These are phyloP conservation scores for Parnassius glacialis DNA, from an alignment of 2,888 invertebrate genomes.

Conservation along the genomic window DNA sequence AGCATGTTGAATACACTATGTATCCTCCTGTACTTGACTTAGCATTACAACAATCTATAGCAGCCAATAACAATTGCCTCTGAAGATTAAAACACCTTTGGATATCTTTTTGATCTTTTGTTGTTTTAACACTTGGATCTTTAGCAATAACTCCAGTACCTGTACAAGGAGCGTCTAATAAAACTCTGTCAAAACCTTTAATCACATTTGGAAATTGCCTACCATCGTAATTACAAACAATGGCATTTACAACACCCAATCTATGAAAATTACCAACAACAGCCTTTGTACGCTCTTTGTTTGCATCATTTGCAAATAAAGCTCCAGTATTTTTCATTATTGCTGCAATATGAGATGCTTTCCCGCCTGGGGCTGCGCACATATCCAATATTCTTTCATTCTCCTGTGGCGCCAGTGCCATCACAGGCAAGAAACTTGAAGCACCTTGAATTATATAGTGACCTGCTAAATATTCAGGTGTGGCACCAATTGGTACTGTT, in stretches of 20 bases:
- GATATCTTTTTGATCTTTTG: slow-evolving; percentile 93
- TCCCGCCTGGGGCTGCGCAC: slow-evolving; percentile 99
- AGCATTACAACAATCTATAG: slow-evolving; percentile 97
- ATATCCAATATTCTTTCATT: slow-evolving; percentile 97
- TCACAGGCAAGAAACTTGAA: slow-evolving; percentile 97
- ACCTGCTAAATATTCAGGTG: slow-evolving; percentile 99
- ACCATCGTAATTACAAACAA: slow-evolving; percentile 95
- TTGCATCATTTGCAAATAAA: slow-evolving; percentile 97
- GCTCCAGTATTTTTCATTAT: slow-evolving; percentile 99
- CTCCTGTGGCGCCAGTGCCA: slow-evolving; percentile 98
- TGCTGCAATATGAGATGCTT: slow-evolving; percentile 98
- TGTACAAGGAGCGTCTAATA: slow-evolving; percentile 98
- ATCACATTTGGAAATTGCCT: slow-evolving; percentile 90
- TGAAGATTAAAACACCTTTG: slow-evolving; percentile 96
- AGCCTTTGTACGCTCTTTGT: slow-evolving; percentile 93
- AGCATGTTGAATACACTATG: slow-evolving; percentile 99
- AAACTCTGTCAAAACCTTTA: slow-evolving; percentile 95
- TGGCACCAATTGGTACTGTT: slow-evolving; percentile 98
- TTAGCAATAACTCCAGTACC: slow-evolving; percentile 99
- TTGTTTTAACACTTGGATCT: slow-evolving; percentile 97
- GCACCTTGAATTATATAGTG: slow-evolving; percentile 98
- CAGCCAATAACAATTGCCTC: slow-evolving; percentile 93
- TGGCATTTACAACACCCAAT: slow-evolving; percentile 95
- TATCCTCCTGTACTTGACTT: slow-evolving; percentile 96
- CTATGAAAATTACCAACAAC: slow-evolving; percentile 98